These are phyloP conservation scores for Platypus cylindrus DNA, from an alignment of 2,888 invertebrate species.

Conservation along the genomic window DNA sequence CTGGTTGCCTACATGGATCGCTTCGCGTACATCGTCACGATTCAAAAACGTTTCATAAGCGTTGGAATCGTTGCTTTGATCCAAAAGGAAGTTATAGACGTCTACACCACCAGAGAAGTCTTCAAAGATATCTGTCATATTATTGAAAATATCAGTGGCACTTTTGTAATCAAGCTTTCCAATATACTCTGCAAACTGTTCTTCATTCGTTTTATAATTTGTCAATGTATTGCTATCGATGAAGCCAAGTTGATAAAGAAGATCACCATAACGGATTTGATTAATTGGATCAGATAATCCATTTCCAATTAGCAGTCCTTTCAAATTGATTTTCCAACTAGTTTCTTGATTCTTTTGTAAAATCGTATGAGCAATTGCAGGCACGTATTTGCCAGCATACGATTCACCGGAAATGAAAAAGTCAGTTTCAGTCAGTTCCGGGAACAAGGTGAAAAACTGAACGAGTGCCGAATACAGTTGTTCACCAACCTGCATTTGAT, in stretches of 20 bases:
- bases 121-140: slow-evolving; percentile 35
- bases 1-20: slow-evolving; percentile 10
- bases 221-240: slow-evolving; percentile 52
- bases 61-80: not conserved
- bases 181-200: not conserved
- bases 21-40: slow-evolving; percentile 9
- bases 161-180: not conserved
- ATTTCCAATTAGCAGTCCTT: slow-evolving; percentile 63
- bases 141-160: not conserved
- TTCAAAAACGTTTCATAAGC: slow-evolving; percentile 8
- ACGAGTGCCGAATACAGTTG: slow-evolving; percentile 62
- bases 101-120: slow-evolving; percentile 35
- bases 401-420: slow-evolving; percentile 87
- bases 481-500: slow-evolving; percentile 67
- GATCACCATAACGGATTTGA: slow-evolving; percentile 64
- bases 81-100: slow-evolving; percentile 9
- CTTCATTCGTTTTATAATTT: slow-evolving; percentile 26
- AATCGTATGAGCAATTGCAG: slow-evolving; percentile 63
- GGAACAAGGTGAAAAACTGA: slow-evolving; percentile 78
- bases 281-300: slow-evolving; percentile 67
- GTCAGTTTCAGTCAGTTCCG: slow-evolving; percentile 55
- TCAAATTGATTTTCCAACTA: slow-evolving; percentile 53
- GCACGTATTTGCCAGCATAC: slow-evolving; percentile 69
- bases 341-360: slow-evolving; percentile 48
- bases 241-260: slow-evolving; percentile 65